Evolutionary conservation across 1,140 invertebrate genomes (phyloP), one percentile per base, ranked within the genome.

Genomic region (Drosophila nannoptera): DNA sequence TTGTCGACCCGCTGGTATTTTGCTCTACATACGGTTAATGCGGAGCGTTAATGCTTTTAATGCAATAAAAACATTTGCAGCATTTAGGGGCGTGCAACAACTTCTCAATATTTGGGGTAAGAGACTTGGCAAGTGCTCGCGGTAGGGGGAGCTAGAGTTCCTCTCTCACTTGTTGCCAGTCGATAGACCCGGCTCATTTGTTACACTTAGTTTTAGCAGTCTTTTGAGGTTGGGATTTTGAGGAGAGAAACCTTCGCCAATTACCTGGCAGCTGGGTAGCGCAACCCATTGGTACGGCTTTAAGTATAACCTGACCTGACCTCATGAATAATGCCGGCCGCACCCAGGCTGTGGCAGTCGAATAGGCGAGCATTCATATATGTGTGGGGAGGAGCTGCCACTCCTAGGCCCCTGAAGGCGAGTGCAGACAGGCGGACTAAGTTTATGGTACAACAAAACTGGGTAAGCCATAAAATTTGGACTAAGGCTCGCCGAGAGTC

Each of bases 21-120:
- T 76, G 81, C 80, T 76, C 77, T 77, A 86, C 68, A 80, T 82
- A 72, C 65, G 76, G 75, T 87, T 75, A 87, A 87, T 87, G 82
- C 46, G 32, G 48, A 59, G 53, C 66, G 66, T 86, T 86, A 86
- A 86, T 87, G 82, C 82, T 86, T 86, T 82, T 87, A 86, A 86
- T 86, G 82, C 78, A 87, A 87, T 87, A 87, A 87, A 84, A 87
- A 73, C 83, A 87, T 87, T 87, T 73, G 70, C 73, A 72, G 59
- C 82, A 54, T 86, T 86, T 77, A 81, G 67, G 82, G 69, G 74
- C 71, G 67, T 59, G 32, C 9, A 54, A 48, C 46, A 56, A 43
- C 55, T 60, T 50, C 22, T 22, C 48, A 59, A 40, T 29, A 40
- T 11, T 22, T 22, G 3, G 22, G 22, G 22, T 22, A 22, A 22